Evolutionary conservation across 2,888 invertebrate genomes (phyloP).

Genomic region (Heliothis peltigera): DNA sequence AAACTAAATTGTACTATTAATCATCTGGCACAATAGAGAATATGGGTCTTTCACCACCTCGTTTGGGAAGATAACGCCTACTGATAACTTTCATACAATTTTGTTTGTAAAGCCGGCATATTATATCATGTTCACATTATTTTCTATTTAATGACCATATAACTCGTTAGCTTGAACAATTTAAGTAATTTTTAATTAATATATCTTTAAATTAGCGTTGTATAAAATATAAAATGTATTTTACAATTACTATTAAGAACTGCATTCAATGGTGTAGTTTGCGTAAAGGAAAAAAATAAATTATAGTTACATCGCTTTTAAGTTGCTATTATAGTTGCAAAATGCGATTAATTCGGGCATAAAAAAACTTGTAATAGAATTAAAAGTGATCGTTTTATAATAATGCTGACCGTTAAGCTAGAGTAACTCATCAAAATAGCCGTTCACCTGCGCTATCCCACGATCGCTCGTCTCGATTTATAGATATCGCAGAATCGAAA

Average conservation of each 20-base stretch:
- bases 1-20: conserved; percentile 71
- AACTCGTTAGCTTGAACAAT: conserved; percentile 30
- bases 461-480: conserved; percentile 85
- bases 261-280: conserved; percentile 7
- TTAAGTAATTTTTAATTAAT: conserved; percentile 14
- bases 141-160: conserved; percentile 40
- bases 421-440: conserved; percentile 82
- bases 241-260: conserved; percentile 15
- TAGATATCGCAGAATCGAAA: conserved; percentile 87
- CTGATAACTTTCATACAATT: conserved; percentile 48
- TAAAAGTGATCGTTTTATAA: conserved; percentile 68
- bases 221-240: conserved; percentile 3
- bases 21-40: conserved; percentile 72
- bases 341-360: conserved; percentile 9
- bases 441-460: conserved; percentile 86
- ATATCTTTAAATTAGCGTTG: conserved; percentile 16
- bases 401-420: conserved; percentile 73
- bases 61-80: conserved; percentile 46
- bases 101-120: conserved; percentile 23
- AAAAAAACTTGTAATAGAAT: conserved; percentile 55
- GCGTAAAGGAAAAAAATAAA: conserved; percentile 4
- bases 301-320: conserved; percentile 12
- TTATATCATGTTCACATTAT: conserved; percentile 24
- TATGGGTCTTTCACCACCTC: conserved; percentile 62
- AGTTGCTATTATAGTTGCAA: conserved; percentile 14